A percentile compares a stretch with the other conserved stretches of the same genome.
These are phyloP conservation scores for Seira ritae DNA, from an alignment of 2,888 invertebrate genomes.

Conservation along the genomic window DNA sequence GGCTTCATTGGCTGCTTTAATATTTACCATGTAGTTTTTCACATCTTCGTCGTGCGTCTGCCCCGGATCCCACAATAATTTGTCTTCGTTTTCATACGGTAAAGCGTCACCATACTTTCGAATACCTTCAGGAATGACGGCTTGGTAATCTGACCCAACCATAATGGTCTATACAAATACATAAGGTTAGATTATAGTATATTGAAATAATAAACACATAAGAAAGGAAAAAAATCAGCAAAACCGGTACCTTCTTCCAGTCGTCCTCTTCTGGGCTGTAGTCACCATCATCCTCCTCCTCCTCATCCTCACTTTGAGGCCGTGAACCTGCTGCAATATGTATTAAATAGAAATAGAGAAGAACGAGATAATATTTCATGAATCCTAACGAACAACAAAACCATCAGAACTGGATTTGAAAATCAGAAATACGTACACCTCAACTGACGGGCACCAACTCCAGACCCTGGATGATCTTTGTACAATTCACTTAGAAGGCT, in stretches of 20 bases:
- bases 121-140: conserved; percentile 93
- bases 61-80: conserved; percentile 93
- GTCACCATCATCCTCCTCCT: conserved; percentile 87
- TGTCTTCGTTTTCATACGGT: conserved; percentile 96
- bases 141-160: conserved; percentile 96
- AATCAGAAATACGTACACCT: conserved; percentile 76
- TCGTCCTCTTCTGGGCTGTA: conserved; percentile 91
- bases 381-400: no score
- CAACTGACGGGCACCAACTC: conserved; percentile 77
- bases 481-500: conserved; percentile 80
- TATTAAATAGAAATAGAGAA: background rate
- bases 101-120: conserved; percentile 95
- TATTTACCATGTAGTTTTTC: conserved; percentile 60
- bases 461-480: conserved; percentile 76
- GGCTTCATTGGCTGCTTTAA: conserved; percentile 63
- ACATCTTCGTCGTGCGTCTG: conserved; percentile 83
- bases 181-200: no score
- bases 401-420: no score
- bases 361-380: no score
- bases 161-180: conserved; percentile 88
- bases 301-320: conserved; percentile 82
- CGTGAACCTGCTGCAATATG: conserved; percentile 78
- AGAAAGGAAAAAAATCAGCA: background rate
- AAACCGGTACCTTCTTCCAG: conserved; percentile 83
- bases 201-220: no score